Base-by-base conservation (phyloP, 92 coral and sea anemone genomes). In the Umimayanthus chanpuru region DNA sequence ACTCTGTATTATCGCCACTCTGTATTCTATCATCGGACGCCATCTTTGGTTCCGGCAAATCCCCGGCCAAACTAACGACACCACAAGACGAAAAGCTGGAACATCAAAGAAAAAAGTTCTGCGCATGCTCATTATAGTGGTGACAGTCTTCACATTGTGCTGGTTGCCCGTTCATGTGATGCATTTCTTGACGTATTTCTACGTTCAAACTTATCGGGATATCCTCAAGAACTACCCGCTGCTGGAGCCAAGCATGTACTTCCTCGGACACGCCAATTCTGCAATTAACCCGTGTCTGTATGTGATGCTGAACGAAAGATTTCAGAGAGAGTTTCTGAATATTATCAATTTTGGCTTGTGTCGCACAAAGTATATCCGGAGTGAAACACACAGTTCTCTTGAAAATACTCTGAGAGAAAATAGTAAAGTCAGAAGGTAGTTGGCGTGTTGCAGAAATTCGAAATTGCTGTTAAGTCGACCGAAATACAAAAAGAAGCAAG, bases 121-220 rank as follows among this genome's bases (percentile, higher is more conserved):
- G 90, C 94, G 98, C 88, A 95, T 95, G 98, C 93, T 95, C 64
- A 95, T 90, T 26, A 89, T 91, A 3, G 96, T 95, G 5, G 98
- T 95, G 43, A 73, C 89, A 58, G 89, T 90, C 28, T 95, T 95
- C 89, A 92, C 94, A 7, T 88, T 95, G 9, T 95, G 98, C 74
- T 95, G 98, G 98, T 83, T 95, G 47, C 98, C 98, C 4, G 93
- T 91, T 21, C 98, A 95, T 32, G 66, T 92, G 2, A 91, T 95
- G 93, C 98, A 95, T 68, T 65, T 91, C 9, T 6, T 93, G 50
- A 77, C 36, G 1, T 88, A 88, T 64, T 93, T 89, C 85, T 91
- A 89, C 90, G 81, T 87, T 5, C 76, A 88, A 1, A 56, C 73
- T 1, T 91, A 80, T 82, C 32, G 16, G 55, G 26, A 74, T n/a